phyloP scores from a whole-genome alignment of 2,888 invertebrate species.

The Xestia rhomboidea region DNA sequence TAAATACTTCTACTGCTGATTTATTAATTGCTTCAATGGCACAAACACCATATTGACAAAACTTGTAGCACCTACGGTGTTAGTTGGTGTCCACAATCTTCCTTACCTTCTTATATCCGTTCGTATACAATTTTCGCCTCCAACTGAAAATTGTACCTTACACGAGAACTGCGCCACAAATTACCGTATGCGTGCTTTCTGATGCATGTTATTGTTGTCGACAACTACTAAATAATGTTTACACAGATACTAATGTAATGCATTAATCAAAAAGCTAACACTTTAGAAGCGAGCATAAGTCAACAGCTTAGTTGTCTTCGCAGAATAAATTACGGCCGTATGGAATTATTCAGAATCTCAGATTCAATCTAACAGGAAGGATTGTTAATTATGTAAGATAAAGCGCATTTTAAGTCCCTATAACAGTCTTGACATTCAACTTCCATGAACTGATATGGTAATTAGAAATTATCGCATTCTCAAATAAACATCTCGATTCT shows the following conservation, averaged over 20 bases:
- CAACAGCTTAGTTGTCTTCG: conserved; percentile 9
- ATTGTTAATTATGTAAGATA: conserved; percentile 1
- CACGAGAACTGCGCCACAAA: neutral
- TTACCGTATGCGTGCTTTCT: neutral
- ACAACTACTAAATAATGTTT: conserved; percentile 15
- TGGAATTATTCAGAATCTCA: conserved; percentile 6
- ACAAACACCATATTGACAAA: neutral
- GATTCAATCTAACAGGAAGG: conserved; percentile 26
- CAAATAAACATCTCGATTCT: conserved; percentile 42
- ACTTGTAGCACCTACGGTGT: neutral
- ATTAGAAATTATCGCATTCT: conserved; percentile 58
- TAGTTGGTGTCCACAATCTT: too few relatives aligned
- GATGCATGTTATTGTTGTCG: conserved; percentile 17
- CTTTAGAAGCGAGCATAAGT: conserved; percentile 3
- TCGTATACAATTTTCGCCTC: neutral
- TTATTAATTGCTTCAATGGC: neutral
- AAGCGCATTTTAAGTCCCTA: conserved; percentile 16
- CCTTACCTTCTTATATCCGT: neutral
- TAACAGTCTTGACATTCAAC: conserved; percentile 32
- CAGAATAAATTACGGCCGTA: conserved; percentile 18
- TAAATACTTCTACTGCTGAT: neutral
- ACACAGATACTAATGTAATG: conserved; percentile 6
- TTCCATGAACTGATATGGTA: conserved; percentile 51
- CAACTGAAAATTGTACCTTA: neutral
- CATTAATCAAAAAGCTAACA: conserved; percentile 37